These are phyloP conservation scores for Mamestra configurata DNA, from an alignment of 1,140 invertebrate genomes.

Conservation along the genomic window DNA sequence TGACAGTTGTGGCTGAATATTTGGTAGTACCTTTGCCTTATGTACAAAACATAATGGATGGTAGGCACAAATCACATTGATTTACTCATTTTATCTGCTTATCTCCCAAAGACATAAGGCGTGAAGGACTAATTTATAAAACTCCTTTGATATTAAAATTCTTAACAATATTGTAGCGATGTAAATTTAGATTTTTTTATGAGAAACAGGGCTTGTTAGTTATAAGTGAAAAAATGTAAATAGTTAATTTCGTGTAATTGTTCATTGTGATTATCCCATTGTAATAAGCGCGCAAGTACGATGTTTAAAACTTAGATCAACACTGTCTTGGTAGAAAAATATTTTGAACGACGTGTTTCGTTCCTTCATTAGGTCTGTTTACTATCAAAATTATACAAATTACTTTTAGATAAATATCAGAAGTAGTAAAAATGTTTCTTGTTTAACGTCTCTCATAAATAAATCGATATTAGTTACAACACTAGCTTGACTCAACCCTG, in stretches of 20 bases:
- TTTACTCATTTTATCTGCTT: background rate
- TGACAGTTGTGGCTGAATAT: slow-evolving; percentile 20
- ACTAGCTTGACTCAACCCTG: slow-evolving; percentile 39
- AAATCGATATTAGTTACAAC: background rate
- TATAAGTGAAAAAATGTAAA: slow-evolving; percentile 61
- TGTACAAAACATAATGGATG: background rate
- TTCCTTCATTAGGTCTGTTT: background rate
- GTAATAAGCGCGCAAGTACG: slow-evolving; percentile 27
- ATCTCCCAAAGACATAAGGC: background rate
- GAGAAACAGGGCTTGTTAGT: slow-evolving; percentile 64
- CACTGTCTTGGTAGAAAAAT: background rate
- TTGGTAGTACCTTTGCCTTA: slow-evolving; percentile 29
- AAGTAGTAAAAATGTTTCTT: background rate
- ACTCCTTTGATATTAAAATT: slow-evolving; percentile 6
- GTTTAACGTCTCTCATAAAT: background rate
- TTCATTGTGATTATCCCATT: slow-evolving; percentile 53
- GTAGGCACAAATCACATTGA: background rate
- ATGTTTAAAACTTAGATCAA: background rate
- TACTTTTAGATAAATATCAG: background rate
- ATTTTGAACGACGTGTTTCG: background rate
- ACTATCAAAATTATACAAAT: too few relatives aligned
- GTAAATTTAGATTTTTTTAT: slow-evolving; percentile 50
- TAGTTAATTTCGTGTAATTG: slow-evolving; percentile 58
- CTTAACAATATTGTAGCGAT: slow-evolving; percentile 19
- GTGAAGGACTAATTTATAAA: slow-evolving; percentile 4